Evolutionary conservation across 1,140 invertebrate genomes (phyloP).

Genomic region (Bombus confusus): DNA sequence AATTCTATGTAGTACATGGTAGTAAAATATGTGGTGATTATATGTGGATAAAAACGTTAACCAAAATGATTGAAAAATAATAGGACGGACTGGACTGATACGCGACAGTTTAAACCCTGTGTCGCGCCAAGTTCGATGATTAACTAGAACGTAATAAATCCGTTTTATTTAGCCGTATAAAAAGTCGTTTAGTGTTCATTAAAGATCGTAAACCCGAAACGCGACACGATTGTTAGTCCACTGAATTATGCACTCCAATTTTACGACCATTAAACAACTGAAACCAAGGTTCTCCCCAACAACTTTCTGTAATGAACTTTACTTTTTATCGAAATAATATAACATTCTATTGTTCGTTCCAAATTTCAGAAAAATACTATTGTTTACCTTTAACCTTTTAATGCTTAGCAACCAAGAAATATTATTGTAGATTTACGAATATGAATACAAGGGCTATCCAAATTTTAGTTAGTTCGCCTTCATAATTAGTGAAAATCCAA

Average conservation of each 20-base stretch:
- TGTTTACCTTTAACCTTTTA: too few relatives aligned
- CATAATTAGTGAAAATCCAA: background rate
- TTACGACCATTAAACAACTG: conserved; percentile 54
- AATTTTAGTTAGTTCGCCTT: background rate
- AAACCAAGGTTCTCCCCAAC: conserved; percentile 12
- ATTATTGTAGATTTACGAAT: background rate
- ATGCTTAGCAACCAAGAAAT: background rate
- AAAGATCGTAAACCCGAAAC: conserved; percentile 55
- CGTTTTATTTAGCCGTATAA: conserved; percentile 49
- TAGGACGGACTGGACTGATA: background rate
- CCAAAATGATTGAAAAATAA: background rate
- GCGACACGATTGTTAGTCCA: conserved; percentile 45
- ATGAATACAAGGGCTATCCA: background rate
- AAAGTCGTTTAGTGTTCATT: conserved; percentile 57
- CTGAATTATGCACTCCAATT: conserved; percentile 51
- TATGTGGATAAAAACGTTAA: background rate
- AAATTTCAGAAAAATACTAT: too few relatives aligned
- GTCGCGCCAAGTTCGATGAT: conserved; percentile 23
- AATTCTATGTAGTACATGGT: background rate
- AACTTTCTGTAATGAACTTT: conserved; percentile 35
- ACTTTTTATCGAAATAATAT: background rate
- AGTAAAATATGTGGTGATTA: background rate
- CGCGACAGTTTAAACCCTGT: background rate
- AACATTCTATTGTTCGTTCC: background rate
- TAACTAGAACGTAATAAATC: conserved; percentile 43